Evolutionary conservation across 2,113 vertebrate genomes (phyloP).

Genomic region (Danio rerio): DNA sequence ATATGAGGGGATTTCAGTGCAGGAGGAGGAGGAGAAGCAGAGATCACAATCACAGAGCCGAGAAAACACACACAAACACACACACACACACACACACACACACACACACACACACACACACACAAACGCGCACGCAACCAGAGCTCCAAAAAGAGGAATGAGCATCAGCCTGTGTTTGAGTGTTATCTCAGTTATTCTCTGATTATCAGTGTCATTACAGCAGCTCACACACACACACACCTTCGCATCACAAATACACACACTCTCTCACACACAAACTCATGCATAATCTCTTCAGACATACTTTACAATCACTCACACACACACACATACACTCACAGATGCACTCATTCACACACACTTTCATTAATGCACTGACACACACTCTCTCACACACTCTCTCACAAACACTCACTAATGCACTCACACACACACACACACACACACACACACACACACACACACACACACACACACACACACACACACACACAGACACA

Average conservation of each 20-base stretch:
- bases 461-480: too few species aligned
- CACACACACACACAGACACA: too few species aligned
- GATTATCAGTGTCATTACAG: slow-evolving; percentile 52
- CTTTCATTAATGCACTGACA: background rate
- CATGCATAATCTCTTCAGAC: too few species aligned
- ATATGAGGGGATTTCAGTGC: slow-evolving; percentile 5
- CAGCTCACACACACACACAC: slow-evolving; percentile 11
- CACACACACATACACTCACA: too few species aligned
- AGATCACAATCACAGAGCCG: slow-evolving; percentile 52
- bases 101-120: too few species aligned
- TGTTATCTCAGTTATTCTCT: slow-evolving; percentile 35
- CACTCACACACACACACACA: too few species aligned
- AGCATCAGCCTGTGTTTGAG: background rate
- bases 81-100: background rate
- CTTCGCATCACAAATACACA: slow-evolving; percentile 26
- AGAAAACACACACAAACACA: background rate
- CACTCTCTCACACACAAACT: background rate
- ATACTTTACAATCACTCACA: too few species aligned
- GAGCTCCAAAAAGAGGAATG: background rate
- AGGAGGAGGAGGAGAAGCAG: slow-evolving; percentile 1
- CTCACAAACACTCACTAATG: background rate
- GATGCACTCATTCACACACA: too few species aligned
- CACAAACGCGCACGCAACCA: too few species aligned
- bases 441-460: too few species aligned
- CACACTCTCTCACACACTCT: slow-evolving; percentile 1